A percentile compares a stretch with the other conserved stretches of the same genome.
These are phyloP conservation scores for Euclidia mi DNA, from an alignment of 2,888 invertebrate genomes.

Conservation along the genomic window DNA sequence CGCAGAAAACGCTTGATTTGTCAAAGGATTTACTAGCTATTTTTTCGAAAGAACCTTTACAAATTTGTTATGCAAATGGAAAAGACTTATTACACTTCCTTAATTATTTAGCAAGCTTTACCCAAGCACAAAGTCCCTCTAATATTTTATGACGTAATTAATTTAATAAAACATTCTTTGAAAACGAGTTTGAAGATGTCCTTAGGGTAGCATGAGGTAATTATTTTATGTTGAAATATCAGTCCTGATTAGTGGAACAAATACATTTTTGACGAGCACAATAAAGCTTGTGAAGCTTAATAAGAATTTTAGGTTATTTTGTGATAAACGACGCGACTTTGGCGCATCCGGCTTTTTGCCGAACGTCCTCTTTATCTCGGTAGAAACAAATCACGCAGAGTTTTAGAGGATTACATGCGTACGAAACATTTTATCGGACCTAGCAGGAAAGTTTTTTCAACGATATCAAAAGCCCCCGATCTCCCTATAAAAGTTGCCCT, in stretches of 20 bases:
- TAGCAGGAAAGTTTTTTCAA: slow-evolving; percentile 73
- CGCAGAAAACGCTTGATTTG: slow-evolving; percentile 67
- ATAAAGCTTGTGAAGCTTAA: slow-evolving; percentile 22
- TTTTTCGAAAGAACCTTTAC: slow-evolving; percentile 69
- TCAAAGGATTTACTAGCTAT: slow-evolving; percentile 77
- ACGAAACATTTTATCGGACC: slow-evolving; percentile 83
- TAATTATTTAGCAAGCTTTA: slow-evolving; percentile 83
- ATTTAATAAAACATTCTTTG: slow-evolving; percentile 77
- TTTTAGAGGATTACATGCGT: slow-evolving; percentile 79
- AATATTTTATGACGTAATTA: slow-evolving; percentile 83
- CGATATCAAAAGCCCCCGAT: slow-evolving; percentile 80
- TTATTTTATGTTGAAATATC: slow-evolving; percentile 58
- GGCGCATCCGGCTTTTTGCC: slow-evolving; percentile 60
- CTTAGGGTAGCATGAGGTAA: slow-evolving; percentile 60
- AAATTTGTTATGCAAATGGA: slow-evolving; percentile 84
- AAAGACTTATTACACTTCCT: slow-evolving; percentile 83
- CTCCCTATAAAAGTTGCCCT: slow-evolving; percentile 76
- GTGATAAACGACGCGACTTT: slow-evolving; percentile 58
- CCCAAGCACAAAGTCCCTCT: slow-evolving; percentile 74
- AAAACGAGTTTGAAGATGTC: slow-evolving; percentile 70
- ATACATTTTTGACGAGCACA: slow-evolving; percentile 37
- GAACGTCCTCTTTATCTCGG: slow-evolving; percentile 70
- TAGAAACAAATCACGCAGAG: slow-evolving; percentile 81
- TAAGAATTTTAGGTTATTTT: slow-evolving; percentile 37
- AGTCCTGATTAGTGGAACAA: slow-evolving; percentile 53